Conservation (phyloP, 1,140 invertebrate genomes). For the Helicoverpa zea region DNA sequence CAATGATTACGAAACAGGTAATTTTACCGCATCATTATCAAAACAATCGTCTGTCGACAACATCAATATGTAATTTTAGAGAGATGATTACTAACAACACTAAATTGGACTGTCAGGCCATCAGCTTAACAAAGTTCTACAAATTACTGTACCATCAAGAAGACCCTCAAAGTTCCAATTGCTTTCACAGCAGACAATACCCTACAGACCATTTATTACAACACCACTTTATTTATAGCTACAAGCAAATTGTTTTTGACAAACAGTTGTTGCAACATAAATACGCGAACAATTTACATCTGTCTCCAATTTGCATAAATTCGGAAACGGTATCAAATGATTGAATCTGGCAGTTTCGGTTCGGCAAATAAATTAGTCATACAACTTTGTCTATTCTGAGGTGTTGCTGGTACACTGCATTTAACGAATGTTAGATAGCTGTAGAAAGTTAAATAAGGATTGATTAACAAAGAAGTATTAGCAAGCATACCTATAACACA, state of each 20-base stretch:
- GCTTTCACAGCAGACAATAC: not conserved
- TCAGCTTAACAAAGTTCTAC: too few species aligned
- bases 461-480: too few species aligned
- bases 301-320: slow-evolving; percentile 31
- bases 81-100: too few species aligned
- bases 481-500: too few species aligned
- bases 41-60: too few species aligned
- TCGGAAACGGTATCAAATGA: slow-evolving; percentile 6
- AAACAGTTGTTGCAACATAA: slow-evolving; percentile 9
- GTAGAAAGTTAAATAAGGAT: too few species aligned
- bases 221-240: not conserved
- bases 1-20: too few species aligned
- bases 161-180: too few species aligned
- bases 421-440: not conserved
- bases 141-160: too few species aligned
- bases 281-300: slow-evolving; percentile 11
- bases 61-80: too few species aligned
- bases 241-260: slow-evolving; percentile 10
- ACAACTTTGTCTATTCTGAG: not conserved
- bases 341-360: slow-evolving; percentile 16
- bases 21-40: too few species aligned
- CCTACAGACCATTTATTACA: not conserved
- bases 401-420: not conserved
- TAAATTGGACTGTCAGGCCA: too few species aligned
- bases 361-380: slow-evolving; percentile 18